Percentiles rank a stretch among this genome's conserved stretches.
Evolutionary conservation across 2,113 vertebrate genomes (phyloP).

Genomic region (Anoplopoma fimbria): DNA sequence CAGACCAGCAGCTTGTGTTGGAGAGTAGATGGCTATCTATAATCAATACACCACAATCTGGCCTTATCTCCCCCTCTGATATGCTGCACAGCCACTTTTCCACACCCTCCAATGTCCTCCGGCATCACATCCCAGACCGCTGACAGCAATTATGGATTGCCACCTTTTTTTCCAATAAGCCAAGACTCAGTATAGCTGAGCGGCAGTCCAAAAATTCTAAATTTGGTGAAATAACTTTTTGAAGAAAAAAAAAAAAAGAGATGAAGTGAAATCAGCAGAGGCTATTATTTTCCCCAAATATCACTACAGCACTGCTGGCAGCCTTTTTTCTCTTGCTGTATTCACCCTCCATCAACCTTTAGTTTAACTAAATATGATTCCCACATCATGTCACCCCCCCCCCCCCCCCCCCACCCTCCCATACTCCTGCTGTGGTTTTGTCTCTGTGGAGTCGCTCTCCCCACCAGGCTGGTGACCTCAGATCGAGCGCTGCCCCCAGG

Average conservation of each 20-base stretch:
- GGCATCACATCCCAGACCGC: slow-evolving; percentile 55
- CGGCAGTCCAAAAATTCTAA: slow-evolving; percentile 21
- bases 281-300: slow-evolving; percentile 4
- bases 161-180: slow-evolving; percentile 63
- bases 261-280: not conserved
- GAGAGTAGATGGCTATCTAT: slow-evolving; percentile 78
- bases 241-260: not conserved
- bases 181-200: slow-evolving; percentile 38
- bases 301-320: not conserved
- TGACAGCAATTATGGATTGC: slow-evolving; percentile 73
- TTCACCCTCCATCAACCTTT: slow-evolving; percentile 19
- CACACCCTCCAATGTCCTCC: slow-evolving; percentile 63
- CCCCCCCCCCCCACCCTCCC: not conserved
- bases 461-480: slow-evolving; percentile 57
- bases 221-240: slow-evolving; percentile 51
- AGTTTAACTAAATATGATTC: slow-evolving; percentile 54
- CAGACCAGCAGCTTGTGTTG: slow-evolving; percentile 62
- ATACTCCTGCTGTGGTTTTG: slow-evolving; percentile 46
- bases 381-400: slow-evolving; percentile 8
- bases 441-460: slow-evolving; percentile 47
- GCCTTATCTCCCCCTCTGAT: slow-evolving; percentile 75
- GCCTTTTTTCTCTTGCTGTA: not conserved
- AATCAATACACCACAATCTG: slow-evolving; percentile 81
- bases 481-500: slow-evolving; percentile 51
- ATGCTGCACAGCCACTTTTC: slow-evolving; percentile 72